phyloP scores from a whole-genome alignment of 1,140 invertebrate genomes.

The Eriocheir sinensis region DNA sequence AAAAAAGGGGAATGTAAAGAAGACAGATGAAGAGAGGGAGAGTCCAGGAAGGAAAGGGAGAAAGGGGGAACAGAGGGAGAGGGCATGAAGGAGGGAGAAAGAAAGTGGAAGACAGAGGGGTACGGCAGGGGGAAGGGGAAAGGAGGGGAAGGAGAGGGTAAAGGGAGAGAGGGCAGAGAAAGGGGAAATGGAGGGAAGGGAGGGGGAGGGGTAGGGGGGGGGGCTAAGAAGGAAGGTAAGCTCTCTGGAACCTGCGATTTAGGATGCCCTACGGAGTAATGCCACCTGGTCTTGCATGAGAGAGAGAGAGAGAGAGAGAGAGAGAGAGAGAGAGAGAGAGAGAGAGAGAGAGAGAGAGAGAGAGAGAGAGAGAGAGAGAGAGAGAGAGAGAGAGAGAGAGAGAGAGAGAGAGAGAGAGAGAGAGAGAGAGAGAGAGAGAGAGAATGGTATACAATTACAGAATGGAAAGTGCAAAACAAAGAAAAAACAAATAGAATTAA shows the following conservation, averaged over 20 bases:
- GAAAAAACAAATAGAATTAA: not conserved
- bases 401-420: slow-evolving; percentile 59
- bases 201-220: not conserved
- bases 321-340: slow-evolving; percentile 54
- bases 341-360: slow-evolving; percentile 60
- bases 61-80: too few relatives aligned
- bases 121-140: not conserved
- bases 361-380: slow-evolving; percentile 46
- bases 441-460: not conserved
- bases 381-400: slow-evolving; percentile 53
- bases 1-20: too few relatives aligned
- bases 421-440: slow-evolving; percentile 53
- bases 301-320: slow-evolving; percentile 39
- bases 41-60: too few relatives aligned
- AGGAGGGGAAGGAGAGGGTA: not conserved
- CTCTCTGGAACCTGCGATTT: not conserved
- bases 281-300: slow-evolving; percentile 19
- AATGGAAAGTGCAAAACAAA: not conserved
- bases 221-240: not conserved
- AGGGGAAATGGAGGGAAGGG: not conserved
- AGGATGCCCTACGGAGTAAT: not conserved
- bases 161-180: too few relatives aligned
- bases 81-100: too few relatives aligned
- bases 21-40: too few relatives aligned
- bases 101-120: not conserved